Evolutionary conservation across 2,113 vertebrate genomes (phyloP).

Genomic region (Physeter macrocephalus): DNA sequence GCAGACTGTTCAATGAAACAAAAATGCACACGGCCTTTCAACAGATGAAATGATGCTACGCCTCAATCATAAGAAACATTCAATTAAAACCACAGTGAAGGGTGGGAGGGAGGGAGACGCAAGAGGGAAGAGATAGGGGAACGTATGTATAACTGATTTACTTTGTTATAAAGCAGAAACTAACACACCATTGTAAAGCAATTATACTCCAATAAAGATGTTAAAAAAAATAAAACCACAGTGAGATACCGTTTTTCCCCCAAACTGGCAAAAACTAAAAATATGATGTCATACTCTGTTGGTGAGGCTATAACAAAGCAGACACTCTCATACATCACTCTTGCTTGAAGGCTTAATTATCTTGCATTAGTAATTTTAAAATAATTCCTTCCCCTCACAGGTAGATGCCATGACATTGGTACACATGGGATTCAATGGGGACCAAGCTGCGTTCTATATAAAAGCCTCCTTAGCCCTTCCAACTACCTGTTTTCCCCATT

Average conservation of each 20-base stretch:
- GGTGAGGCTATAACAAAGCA: not conserved
- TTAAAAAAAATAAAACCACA: not conserved
- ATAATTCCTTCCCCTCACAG: conserved; percentile 1
- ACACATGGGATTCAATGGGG: not conserved
- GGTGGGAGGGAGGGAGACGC: no score
- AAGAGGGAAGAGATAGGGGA: no score
- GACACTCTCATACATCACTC: not conserved
- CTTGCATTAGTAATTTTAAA: conserved; percentile 10
- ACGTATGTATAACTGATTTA: no score
- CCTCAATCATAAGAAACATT: not conserved
- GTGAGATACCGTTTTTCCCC: not conserved
- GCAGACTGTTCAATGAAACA: not conserved
- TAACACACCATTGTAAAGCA: no score
- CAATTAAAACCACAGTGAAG: not conserved
- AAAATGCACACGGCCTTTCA: not conserved
- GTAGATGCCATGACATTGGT: not conserved
- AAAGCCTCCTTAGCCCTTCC: not conserved
- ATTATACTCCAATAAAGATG: no score
- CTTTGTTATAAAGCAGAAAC: no score
- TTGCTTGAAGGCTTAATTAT: conserved; percentile 10
- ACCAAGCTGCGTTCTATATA: not conserved
- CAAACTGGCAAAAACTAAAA: not conserved
- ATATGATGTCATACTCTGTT: not conserved
- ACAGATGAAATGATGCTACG: not conserved
- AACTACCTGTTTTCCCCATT: not conserved